Conservation (phyloP, 2,888 invertebrate genomes). For the Deroplatys truncata region DNA sequence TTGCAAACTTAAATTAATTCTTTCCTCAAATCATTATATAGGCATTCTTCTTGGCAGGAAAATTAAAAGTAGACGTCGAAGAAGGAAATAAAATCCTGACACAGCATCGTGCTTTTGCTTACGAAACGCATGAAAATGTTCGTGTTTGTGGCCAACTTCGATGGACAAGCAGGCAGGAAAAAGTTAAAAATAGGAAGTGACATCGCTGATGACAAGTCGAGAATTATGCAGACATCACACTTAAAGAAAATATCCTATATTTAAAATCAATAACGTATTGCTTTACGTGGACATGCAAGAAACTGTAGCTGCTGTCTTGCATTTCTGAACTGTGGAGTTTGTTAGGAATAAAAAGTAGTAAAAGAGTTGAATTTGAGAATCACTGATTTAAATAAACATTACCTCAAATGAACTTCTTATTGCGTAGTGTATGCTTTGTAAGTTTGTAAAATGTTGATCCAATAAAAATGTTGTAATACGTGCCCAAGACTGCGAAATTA, state of each 20-base stretch:
- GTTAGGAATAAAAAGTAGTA: too few relatives aligned
- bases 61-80: not conserved
- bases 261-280: not conserved
- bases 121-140: not conserved
- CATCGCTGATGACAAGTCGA: not conserved
- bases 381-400: too few relatives aligned
- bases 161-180: not conserved
- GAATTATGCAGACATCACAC: not conserved
- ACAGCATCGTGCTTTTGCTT: not conserved
- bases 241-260: not conserved
- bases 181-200: not conserved
- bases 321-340: too few relatives aligned
- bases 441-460: too few relatives aligned
- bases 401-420: too few relatives aligned
- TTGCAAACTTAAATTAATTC: not conserved
- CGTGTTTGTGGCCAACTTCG: not conserved
- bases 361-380: too few relatives aligned
- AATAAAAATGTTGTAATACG: too few relatives aligned
- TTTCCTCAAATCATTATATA: not conserved
- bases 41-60: not conserved
- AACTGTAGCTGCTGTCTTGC: not conserved
- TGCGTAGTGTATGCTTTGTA: too few relatives aligned
- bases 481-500: too few relatives aligned
- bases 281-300: not conserved
- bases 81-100: not conserved